These are phyloP conservation scores for Haemorhous mexicanus DNA, from an alignment of 2,113 vertebrate genomes.

Conservation along the genomic window DNA sequence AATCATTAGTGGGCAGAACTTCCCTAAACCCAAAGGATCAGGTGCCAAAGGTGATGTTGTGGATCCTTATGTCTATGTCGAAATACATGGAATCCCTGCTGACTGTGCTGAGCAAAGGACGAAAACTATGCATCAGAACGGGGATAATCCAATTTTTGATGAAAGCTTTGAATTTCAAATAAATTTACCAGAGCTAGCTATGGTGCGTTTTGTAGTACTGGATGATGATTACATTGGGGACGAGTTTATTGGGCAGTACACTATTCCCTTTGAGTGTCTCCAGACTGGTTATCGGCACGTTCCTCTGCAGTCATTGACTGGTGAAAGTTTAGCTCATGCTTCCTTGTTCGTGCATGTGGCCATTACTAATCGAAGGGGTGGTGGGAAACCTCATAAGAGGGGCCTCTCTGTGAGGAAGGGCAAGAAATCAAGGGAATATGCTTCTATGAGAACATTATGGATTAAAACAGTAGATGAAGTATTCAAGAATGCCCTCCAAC, in stretches of 20 bases:
- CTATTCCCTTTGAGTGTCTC: slow-evolving; percentile 96
- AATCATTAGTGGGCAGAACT: slow-evolving; percentile 97
- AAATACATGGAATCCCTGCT: slow-evolving; percentile 96
- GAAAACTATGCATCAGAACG: slow-evolving; percentile 94
- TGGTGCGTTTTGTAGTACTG: slow-evolving; percentile 96
- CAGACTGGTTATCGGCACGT: slow-evolving; percentile 95
- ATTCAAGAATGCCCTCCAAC: slow-evolving; percentile 90
- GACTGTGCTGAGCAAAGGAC: slow-evolving; percentile 97
- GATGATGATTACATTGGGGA: slow-evolving; percentile 98
- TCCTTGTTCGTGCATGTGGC: slow-evolving; percentile 95
- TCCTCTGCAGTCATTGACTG: slow-evolving; percentile 91
- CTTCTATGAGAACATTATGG: slow-evolving; percentile 90
- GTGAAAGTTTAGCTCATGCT: slow-evolving; percentile 88
- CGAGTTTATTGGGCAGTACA: slow-evolving; percentile 96
- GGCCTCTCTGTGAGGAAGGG: slow-evolving; percentile 94
- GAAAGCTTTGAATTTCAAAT: slow-evolving; percentile 99
- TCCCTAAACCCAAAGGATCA: slow-evolving; percentile 97
- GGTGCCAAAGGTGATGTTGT: slow-evolving; percentile 97
- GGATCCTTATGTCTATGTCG: slow-evolving; percentile 96
- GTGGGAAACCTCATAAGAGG: slow-evolving; percentile 95
- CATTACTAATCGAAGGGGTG: slow-evolving; percentile 95
- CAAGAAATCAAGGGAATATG: slow-evolving; percentile 92
- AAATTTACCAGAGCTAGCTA: slow-evolving; percentile 94
- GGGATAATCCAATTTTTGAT: slow-evolving; percentile 94
- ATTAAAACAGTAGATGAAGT: slow-evolving; percentile 94